phyloP scores from a whole-genome alignment of 2,113 vertebrate genomes.

The Sylvietta virens region DNA sequence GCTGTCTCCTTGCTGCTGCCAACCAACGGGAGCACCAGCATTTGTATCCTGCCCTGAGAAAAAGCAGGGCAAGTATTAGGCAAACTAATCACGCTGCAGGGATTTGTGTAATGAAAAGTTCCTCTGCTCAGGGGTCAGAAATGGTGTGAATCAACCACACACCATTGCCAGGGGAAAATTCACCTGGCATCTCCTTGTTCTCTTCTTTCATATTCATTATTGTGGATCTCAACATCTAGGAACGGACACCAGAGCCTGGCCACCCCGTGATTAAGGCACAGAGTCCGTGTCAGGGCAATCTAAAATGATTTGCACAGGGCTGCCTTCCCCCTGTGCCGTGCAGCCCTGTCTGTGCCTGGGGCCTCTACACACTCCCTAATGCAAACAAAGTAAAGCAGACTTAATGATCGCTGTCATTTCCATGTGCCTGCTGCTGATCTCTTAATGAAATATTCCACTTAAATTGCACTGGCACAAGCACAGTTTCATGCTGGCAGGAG shows the following conservation, averaged over 20 bases:
- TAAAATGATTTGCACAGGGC: not conserved
- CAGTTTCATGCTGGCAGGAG: not conserved
- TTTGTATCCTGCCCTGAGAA: conserved; percentile 13
- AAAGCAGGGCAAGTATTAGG: conserved; percentile 42
- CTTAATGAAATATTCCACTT: not conserved
- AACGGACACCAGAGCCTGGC: not conserved
- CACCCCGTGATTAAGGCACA: not conserved
- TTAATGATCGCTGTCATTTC: not conserved
- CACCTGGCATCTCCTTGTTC: not conserved
- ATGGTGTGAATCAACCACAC: not conserved
- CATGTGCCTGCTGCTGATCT: not conserved
- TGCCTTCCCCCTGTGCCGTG: not conserved
- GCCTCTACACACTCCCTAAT: not conserved
- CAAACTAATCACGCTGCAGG: conserved; percentile 25
- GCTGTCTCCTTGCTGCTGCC: not conserved
- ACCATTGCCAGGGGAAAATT: not conserved
- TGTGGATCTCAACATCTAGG: not conserved
- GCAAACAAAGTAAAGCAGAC: not conserved
- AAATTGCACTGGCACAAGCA: not conserved
- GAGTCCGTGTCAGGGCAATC: not conserved
- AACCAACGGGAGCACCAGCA: conserved; percentile 9
- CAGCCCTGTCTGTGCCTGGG: not conserved
- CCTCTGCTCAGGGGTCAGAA: not conserved
- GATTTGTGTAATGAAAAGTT: conserved; percentile 23
- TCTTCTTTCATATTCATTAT: not conserved